Evolutionary conservation across 2,113 vertebrate genomes (phyloP).

Genomic region (Lepus timidus): DNA sequence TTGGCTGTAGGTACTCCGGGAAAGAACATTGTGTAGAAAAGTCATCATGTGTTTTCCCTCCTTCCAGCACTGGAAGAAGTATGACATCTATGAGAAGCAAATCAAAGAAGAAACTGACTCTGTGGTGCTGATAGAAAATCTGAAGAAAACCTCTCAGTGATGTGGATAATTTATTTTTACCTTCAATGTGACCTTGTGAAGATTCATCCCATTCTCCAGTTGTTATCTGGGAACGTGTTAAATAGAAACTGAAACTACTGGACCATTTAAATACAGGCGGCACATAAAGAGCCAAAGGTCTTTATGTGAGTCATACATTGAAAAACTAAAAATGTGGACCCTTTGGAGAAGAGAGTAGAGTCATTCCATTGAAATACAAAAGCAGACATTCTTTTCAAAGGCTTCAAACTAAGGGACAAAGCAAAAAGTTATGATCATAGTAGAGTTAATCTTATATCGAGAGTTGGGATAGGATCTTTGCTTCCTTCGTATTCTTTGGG

Average conservation of each 20-base stretch:
- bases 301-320: background rate
- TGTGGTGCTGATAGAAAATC: slow-evolving; percentile 82
- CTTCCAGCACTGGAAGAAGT: slow-evolving; percentile 82
- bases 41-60: background rate
- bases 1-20: background rate
- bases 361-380: slow-evolving; percentile 54
- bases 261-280: slow-evolving; percentile 69
- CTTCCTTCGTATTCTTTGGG: slow-evolving; percentile 58
- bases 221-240: slow-evolving; percentile 61
- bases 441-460: slow-evolving; percentile 33
- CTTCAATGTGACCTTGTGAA: slow-evolving; percentile 66
- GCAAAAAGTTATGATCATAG: background rate
- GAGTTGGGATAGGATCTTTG: slow-evolving; percentile 4
- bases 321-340: slow-evolving; percentile 52
- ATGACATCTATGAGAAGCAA: slow-evolving; percentile 83
- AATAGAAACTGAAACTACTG: slow-evolving; percentile 71
- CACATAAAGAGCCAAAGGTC: slow-evolving; percentile 61
- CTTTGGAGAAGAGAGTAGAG: slow-evolving; percentile 47
- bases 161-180: slow-evolving; percentile 66
- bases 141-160: slow-evolving; percentile 76
- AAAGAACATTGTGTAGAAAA: slow-evolving; percentile 54
- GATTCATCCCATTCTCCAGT: slow-evolving; percentile 58
- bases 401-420: slow-evolving; percentile 58
- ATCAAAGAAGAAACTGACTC: slow-evolving; percentile 82
- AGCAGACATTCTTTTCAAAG: background rate